A percentile compares a stretch with the other conserved stretches of the same genome.
These are phyloP conservation scores for Elanoides forficatus DNA, from an alignment of 2,113 vertebrate species.

Conservation along the genomic window DNA sequence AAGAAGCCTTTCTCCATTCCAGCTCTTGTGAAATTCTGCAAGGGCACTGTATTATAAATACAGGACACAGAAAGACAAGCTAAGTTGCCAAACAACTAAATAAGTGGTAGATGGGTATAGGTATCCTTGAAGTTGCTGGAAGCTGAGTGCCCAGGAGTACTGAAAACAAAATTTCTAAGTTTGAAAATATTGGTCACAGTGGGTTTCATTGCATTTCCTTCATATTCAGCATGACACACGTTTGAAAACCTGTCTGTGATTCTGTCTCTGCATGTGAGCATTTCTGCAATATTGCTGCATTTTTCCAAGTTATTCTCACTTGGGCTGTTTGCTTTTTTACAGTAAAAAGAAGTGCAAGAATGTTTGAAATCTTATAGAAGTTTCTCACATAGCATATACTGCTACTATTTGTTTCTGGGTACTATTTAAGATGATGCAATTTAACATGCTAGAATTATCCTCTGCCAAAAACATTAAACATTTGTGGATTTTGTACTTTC, in stretches of 20 bases:
- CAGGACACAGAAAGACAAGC: neutral
- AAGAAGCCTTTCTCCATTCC: neutral
- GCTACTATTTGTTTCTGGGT: neutral
- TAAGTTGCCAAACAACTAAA: neutral
- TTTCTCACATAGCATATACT: neutral
- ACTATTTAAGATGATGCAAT: neutral
- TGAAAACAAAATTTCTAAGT: neutral
- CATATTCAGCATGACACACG: fast-evolving
- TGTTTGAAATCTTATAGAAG: neutral
- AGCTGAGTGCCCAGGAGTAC: neutral
- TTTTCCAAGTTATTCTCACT: neutral
- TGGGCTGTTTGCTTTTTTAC: neutral
- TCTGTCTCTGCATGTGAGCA: neutral
- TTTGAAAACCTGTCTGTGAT: neutral
- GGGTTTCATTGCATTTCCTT: neutral
- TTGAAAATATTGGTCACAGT: neutral
- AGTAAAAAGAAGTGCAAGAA: neutral
- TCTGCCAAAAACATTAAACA: neutral
- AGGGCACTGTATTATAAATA: neutral
- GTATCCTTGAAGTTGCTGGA: neutral
- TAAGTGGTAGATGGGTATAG: neutral
- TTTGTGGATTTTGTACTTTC: neutral
- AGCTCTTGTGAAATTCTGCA: neutral
- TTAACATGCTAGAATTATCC: neutral
- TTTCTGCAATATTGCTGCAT: neutral